phyloP scores from a whole-genome alignment of 2,888 invertebrate species.

The Stenotaenia linearis region DNA sequence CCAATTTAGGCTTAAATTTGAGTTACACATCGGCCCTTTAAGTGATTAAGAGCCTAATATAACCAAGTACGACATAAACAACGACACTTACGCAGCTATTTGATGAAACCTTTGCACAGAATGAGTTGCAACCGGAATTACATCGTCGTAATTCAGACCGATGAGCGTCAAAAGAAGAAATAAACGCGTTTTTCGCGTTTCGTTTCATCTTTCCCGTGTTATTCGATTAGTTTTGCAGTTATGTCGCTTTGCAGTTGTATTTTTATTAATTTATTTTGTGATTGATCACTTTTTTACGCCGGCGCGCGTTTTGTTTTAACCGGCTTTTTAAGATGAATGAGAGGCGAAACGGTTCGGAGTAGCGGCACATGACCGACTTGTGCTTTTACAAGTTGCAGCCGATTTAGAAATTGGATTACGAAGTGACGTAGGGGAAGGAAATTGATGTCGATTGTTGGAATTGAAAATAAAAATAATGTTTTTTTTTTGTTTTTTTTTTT shows the following conservation, averaged over 20 bases:
- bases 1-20: too few relatives aligned
- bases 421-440: background rate
- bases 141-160: too few relatives aligned
- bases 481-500: too few relatives aligned
- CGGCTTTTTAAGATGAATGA: background rate
- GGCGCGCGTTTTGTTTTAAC: background rate
- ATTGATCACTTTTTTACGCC: background rate
- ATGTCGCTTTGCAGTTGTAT: background rate
- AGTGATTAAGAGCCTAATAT: too few relatives aligned
- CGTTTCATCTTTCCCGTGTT: background rate
- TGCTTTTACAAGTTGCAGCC: background rate
- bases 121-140: too few relatives aligned
- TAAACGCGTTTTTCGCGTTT: too few relatives aligned
- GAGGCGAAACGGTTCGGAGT: background rate
- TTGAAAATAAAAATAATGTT: background rate
- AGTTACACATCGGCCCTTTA: too few relatives aligned
- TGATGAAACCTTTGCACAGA: too few relatives aligned
- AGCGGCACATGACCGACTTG: background rate
- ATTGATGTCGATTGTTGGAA: background rate
- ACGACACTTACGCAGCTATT: too few relatives aligned
- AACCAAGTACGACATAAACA: too few relatives aligned
- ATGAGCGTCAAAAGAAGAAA: too few relatives aligned
- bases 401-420: background rate
- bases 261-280: background rate
- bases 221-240: background rate